Percentiles rank a stretch among this genome's conserved stretches.
Conservation (phyloP, 2,888 invertebrate species). For the Paralinhomoeus sp. region DNA sequence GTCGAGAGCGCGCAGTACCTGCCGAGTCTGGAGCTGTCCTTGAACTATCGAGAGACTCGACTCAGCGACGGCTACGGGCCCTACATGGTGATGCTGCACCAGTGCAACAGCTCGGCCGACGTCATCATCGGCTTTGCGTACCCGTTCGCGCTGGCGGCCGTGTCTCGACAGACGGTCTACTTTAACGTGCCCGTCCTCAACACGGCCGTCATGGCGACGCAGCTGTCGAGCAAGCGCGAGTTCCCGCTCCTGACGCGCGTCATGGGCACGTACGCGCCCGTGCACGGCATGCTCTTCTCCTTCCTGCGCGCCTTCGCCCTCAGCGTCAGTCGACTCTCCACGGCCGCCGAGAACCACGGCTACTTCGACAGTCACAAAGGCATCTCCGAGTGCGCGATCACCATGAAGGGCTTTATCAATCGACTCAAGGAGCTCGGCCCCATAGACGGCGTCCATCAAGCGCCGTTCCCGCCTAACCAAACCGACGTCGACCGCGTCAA, state of each 20-base stretch:
- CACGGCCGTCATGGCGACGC: conserved; percentile 52
- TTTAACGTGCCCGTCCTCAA: conserved; percentile 46
- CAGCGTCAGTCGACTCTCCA: no score
- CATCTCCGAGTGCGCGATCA: no score
- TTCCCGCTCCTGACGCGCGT: not conserved
- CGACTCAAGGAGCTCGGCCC: not conserved
- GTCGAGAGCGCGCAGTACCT: no score
- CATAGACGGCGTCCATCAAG: not conserved
- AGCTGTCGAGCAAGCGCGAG: conserved; percentile 37
- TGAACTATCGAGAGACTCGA: not conserved
- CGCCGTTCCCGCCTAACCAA: no score
- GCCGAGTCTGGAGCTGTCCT: no score
- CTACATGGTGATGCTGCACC: not conserved
- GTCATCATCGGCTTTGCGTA: conserved; percentile 64
- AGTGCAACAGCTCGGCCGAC: conserved; percentile 37
- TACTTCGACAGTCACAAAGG: no score
- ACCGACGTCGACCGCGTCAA: not conserved
- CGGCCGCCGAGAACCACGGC: no score
- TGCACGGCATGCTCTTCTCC: conserved; percentile 44
- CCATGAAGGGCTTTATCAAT: no score
- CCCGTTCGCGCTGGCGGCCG: conserved; percentile 62
- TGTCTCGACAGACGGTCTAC: conserved; percentile 48
- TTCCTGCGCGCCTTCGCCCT: conserved; percentile 39
- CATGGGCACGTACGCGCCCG: conserved; percentile 19
- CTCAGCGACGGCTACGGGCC: conserved; percentile 8